Base-by-base conservation (phyloP, 2,113 vertebrate species). In the Actenoides hombroni region DNA sequence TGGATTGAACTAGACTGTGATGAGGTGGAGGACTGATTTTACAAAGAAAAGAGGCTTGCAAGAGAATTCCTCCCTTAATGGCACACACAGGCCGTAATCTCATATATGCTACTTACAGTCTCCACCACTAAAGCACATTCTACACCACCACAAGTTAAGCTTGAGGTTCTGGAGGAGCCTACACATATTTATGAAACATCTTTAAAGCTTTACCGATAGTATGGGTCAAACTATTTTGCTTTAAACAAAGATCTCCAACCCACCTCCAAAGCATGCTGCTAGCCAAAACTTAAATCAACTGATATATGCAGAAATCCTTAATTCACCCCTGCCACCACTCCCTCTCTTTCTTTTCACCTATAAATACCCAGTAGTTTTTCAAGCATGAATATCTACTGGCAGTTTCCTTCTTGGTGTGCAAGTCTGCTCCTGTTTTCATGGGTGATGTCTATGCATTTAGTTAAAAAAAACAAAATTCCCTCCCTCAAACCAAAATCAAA, bases 351-450 rank as follows among this genome's bases (percentile, higher is more conserved):
- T 5, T 46, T 67, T 64, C 37, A 54, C 15, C 29, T 60, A n/a
- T 8, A 77, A 96, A 91, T 83, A 85, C 59, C 61, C 65, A 61
- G 21, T 18, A 44, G 16, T 17, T 87, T 89, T 80, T 95, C 82
- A 92, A 80, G 87, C 84, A 68, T 84, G 48, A 88, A 90, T 23
- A 51, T 94, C 89, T 83, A 39, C 57, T 53, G 73, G 65, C 65
- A 92, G 79, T 42, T 91, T 64, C 51, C 64, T 83, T 70, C 82
- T 77, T 39, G 39, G 21, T 82, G 33, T 76, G 77, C 86, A 95
- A 93, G 88, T 78, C 88, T 87, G 49, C 53, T 92, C 86, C 56
- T 93, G 77, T 88, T 94, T 93, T 86, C 73, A 76, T 42, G n/a
- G 53, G 61, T 44, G 42, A 75, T 53, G 39, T 64, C 74, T 90